A percentile compares a stretch with the other conserved stretches of the same genome.
Conservation (phyloP, 2,888 invertebrate species). For the Drosophila kambysellisi region DNA sequence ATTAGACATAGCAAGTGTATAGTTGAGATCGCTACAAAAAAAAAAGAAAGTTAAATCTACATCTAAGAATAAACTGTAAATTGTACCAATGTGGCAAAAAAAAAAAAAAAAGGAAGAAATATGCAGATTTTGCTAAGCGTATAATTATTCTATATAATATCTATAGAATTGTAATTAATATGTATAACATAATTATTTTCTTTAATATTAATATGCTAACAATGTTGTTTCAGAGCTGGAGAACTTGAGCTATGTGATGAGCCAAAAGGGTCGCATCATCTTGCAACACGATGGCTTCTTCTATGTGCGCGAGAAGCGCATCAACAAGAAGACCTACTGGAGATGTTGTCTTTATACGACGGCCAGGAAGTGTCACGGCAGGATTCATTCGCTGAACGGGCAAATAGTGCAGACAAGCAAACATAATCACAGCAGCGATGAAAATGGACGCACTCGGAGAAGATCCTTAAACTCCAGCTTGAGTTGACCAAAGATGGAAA, state of each 20-base stretch:
- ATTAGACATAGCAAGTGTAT: slow-evolving; percentile 30
- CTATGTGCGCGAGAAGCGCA: slow-evolving; percentile 83
- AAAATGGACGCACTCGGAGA: slow-evolving; percentile 35
- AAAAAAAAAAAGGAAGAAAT: neutral
- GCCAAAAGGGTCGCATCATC: slow-evolving; percentile 84
- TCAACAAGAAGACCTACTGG: slow-evolving; percentile 84
- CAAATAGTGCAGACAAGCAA: slow-evolving; percentile 75
- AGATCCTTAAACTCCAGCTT: neutral
- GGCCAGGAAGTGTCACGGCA: slow-evolving; percentile 80
- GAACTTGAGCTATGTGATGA: slow-evolving; percentile 65
- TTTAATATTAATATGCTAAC: neutral
- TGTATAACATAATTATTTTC: neutral
- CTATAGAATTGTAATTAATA: neutral
- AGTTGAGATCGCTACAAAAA: slow-evolving; percentile 31
- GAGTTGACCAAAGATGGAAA: neutral
- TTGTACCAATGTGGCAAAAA: slow-evolving; percentile 36
- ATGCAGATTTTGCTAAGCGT: neutral
- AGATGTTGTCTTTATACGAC: slow-evolving; percentile 85
- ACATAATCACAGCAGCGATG: slow-evolving; percentile 78
- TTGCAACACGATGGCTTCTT: slow-evolving; percentile 78
- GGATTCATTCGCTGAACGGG: slow-evolving; percentile 81
- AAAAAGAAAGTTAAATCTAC: slow-evolving; percentile 18
- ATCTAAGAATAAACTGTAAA: slow-evolving; percentile 51
- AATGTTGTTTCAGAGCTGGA: slow-evolving; percentile 14
- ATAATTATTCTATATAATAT: slow-evolving; percentile 1